phyloP scores from a whole-genome alignment of 2,797 vertebrate genomes.

The Hapalemur alaotrensis region DNA sequence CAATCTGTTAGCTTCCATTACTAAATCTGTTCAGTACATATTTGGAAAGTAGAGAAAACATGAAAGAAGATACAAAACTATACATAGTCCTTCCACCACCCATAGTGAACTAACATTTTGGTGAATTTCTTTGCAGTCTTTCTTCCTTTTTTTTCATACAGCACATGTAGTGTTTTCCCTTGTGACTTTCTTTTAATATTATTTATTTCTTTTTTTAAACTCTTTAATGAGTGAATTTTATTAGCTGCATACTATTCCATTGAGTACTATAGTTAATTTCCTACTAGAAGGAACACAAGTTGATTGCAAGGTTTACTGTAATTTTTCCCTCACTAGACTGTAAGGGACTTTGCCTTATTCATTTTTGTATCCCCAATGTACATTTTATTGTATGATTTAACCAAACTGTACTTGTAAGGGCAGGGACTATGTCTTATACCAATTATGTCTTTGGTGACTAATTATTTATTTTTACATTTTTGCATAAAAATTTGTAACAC shows the following conservation, averaged over 20 bases:
- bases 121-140: neutral
- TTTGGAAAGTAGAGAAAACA: conserved; percentile 36
- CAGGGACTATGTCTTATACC: neutral
- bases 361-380: neutral
- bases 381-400: neutral
- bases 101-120: neutral
- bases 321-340: neutral
- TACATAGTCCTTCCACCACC: neutral
- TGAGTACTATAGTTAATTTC: neutral
- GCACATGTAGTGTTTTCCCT: neutral
- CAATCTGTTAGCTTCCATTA: neutral
- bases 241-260: neutral
- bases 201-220: neutral
- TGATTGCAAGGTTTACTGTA: neutral
- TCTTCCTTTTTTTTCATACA: neutral
- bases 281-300: neutral
- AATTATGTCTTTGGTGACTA: neutral
- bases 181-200: neutral
- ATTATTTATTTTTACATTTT: neutral
- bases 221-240: neutral
- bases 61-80: neutral
- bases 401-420: neutral
- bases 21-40: neutral
- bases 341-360: neutral
- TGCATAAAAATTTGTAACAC: neutral